Evolutionary conservation across 2,888 invertebrate genomes (phyloP).

Genomic region (Xiphydria camelus): DNA sequence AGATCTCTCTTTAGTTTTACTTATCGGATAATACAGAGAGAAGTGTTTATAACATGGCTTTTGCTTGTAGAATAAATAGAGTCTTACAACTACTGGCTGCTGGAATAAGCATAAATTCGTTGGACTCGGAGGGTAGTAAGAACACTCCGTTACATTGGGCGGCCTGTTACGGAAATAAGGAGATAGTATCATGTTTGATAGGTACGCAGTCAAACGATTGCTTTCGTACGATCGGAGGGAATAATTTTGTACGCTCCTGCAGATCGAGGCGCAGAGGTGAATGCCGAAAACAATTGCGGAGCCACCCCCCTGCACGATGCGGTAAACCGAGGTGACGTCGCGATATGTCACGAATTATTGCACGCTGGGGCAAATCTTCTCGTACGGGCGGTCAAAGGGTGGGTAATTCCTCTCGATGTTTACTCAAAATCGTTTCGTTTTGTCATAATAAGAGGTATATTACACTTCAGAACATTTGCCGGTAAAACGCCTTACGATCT

Average conservation of each 20-base stretch:
- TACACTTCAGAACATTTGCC: conserved; percentile 44
- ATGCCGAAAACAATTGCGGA: conserved; percentile 63
- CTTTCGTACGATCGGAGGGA: not conserved
- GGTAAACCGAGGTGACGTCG: conserved; percentile 61
- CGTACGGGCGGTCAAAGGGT: conserved; percentile 60
- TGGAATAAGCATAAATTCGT: conserved; percentile 65
- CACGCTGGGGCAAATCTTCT: conserved; percentile 63
- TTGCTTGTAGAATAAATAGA: conserved; percentile 59
- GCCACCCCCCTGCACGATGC: conserved; percentile 68
- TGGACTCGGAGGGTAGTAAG: conserved; percentile 63
- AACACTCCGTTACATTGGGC: conserved; percentile 71
- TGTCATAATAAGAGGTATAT: no score
- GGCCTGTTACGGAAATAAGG: conserved; percentile 64
- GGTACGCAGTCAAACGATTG: no score
- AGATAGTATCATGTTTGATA: conserved; percentile 62
- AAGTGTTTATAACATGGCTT: conserved; percentile 16
- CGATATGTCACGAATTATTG: conserved; percentile 62
- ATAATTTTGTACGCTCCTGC: conserved; percentile 7
- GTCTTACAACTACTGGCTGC: conserved; percentile 64
- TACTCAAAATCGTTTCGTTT: no score
- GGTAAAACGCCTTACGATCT: conserved; percentile 53
- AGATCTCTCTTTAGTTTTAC: conserved; percentile 35
- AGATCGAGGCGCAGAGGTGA: conserved; percentile 65
- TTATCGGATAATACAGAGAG: not conserved
- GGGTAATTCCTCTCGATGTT: no score